Base-by-base conservation (phyloP, 2,888 invertebrate species). In the Hecatera dysodea region DNA sequence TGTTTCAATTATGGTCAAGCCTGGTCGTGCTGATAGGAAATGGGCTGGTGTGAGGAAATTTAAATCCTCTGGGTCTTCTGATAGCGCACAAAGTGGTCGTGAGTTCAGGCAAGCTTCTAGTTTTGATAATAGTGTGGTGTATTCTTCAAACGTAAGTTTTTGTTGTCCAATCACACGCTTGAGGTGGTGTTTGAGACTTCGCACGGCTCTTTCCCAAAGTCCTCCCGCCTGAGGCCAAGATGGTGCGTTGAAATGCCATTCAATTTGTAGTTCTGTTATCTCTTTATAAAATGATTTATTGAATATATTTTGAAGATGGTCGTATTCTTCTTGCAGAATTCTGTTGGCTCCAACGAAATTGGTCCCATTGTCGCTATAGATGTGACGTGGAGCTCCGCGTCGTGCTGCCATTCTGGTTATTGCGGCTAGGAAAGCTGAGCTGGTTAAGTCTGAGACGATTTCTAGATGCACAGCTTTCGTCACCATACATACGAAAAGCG, bases 401-500 rank as follows among this genome's bases (percentile, higher is more conserved):
- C 44, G 7, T 19, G 44, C 44, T 46, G 44, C 44, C 44, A 46
- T 46, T 46, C 44, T 46, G 8, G 3, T n/a, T 46, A 46, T 46
- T 46, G 44, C 44, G 44, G 44, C 44, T n/a, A 46, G 8, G 44
- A 46, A 46, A 46, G 44, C 33, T 36, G 56, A 15, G 56, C 55
- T 55, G 55, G 29, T 55, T 33, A 55, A 55, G 33, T 55, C 55
- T 33, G 29, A 55, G 12, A 55, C 29, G 27, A 53, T 27, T 27
- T 53, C 53, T 19, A 55, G 55, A n/a, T 55, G 55, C 29, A 55
- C 29, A 7, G 55, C 53, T 19, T 53, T 53, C 33, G n/a, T 55
- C 29, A 55, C 29, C 53, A 55, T 55, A n/a, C 53, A 55, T 12
- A 55, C 53, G 29, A 55, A 55, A 12, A 55, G 1, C 4, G 36